Conservation (phyloP, 2,888 invertebrate genomes). For the Melanargia galathea region DNA sequence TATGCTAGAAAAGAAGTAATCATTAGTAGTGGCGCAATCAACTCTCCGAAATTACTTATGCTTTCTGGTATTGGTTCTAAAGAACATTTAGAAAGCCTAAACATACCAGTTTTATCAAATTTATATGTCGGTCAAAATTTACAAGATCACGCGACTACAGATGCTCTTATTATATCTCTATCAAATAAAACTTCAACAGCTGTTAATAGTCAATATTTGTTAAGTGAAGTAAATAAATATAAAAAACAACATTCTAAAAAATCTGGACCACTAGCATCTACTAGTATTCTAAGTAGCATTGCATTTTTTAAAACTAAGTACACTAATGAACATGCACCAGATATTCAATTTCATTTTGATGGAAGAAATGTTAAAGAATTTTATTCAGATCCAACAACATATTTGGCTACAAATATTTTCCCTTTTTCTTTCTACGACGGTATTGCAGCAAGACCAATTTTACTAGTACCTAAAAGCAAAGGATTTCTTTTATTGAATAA, state of each 20-base stretch:
- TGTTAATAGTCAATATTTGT: constrained; percentile 61
- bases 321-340: constrained; percentile 75
- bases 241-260: constrained; percentile 64
- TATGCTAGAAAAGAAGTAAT: constrained; percentile 84
- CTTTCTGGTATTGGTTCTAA: constrained; percentile 85
- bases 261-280: constrained; percentile 79
- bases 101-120: constrained; percentile 83
- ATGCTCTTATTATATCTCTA: constrained; percentile 73
- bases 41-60: constrained; percentile 85
- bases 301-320: constrained; percentile 84
- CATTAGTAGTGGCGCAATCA: constrained; percentile 82
- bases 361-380: constrained; percentile 81
- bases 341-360: constrained; percentile 86
- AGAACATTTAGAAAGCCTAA: constrained; percentile 74
- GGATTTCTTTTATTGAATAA: constrained; percentile 84
- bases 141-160: constrained; percentile 88
- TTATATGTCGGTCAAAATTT: constrained; percentile 88
- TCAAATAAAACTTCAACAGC: constrained; percentile 81
- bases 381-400: constrained; percentile 80
- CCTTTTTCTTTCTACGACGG: constrained; percentile 85
- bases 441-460: constrained; percentile 83
- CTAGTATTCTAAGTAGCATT: constrained; percentile 79
- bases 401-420: constrained; percentile 68
- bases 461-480: constrained; percentile 84
- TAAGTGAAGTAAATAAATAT: constrained; percentile 71